These are phyloP conservation scores for Clistopyga incitator DNA, from an alignment of 2,888 invertebrate genomes.

Conservation along the genomic window DNA sequence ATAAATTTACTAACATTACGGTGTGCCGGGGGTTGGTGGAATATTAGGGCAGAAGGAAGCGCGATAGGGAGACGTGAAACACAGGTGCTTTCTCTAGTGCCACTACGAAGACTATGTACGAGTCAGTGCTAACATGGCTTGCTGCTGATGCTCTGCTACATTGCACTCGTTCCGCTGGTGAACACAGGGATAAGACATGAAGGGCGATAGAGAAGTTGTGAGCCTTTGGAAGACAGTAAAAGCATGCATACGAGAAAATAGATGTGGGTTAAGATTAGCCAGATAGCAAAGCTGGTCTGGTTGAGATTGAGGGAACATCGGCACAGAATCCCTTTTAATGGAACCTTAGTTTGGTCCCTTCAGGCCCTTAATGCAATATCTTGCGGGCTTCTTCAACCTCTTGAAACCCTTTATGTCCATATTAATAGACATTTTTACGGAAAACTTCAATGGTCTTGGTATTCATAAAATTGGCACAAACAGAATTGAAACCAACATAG, in stretches of 20 bases:
- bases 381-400: no score
- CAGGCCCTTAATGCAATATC: no score
- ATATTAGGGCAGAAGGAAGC: constrained; percentile 19
- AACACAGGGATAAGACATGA: constrained; percentile 12
- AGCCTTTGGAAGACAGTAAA: background rate
- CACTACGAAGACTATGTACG: constrained; percentile 9
- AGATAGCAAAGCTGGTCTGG: background rate
- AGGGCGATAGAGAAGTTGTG: background rate
- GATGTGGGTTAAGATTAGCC: constrained; percentile 21
- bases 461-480: no score
- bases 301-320: no score
- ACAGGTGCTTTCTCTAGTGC: constrained; percentile 20
- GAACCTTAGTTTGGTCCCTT: no score
- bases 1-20: constrained; percentile 58
- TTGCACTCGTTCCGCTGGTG: constrained; percentile 27
- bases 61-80: constrained; percentile 41
- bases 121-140: constrained; percentile 14
- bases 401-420: no score
- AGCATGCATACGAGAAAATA: constrained; percentile 23
- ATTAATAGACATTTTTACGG: no score
- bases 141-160: background rate
- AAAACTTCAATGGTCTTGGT: no score
- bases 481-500: no score
- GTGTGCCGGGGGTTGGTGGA: constrained; percentile 20
- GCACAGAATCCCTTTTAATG: no score